Evolutionary conservation across 2,888 invertebrate species (phyloP), one percentile per base, ranked within the genome.

Genomic region (Pelosia muscerda): DNA sequence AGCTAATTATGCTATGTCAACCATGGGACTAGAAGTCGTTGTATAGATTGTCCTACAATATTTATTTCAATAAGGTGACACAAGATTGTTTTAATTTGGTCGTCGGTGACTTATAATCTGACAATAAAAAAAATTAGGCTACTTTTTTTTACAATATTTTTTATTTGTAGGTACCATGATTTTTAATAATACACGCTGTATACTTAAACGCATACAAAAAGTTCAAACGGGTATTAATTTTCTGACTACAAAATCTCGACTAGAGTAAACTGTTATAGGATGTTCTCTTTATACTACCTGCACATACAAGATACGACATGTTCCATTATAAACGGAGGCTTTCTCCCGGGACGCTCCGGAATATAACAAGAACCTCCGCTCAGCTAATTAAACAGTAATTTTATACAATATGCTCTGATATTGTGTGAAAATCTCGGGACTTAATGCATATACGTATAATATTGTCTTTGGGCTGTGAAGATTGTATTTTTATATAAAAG

Each of bases 341-440:
- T 60, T 60, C 77, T 73, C 76, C 42, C 13, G 77, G 65, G 83
- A 81, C 73, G 72, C 58, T 65, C 66, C 80, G 78, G 81, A 81
- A 78, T 83, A 77, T 78, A 79, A 81, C 77, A 78, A 67, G 63
- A 54, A 49, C 49, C 64, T 74, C 61, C 57, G 38, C 63, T 66
- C 66, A 72, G 76, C 81, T 85, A 86, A 86, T 86, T 86, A 86
- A 81, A 81, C 73, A 72, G 76, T 83, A 81, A 86, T 86, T 84
- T 85, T 79, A 81, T 70, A 76, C 73, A 79, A 78, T 74, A 72
- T 73, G 67, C 67, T 31, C 59, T 28, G 67, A 70, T n/a, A 77
- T 75, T 77, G 70, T 66, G 63, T 71, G 57, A 56, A 67, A 66
- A 73, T 71, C 68, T 54, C 57, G 68, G 23, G 56, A 61, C 58